These are phyloP conservation scores for Ypsolopha sequella DNA, from an alignment of 2,888 invertebrate species.

Conservation along the genomic window DNA sequence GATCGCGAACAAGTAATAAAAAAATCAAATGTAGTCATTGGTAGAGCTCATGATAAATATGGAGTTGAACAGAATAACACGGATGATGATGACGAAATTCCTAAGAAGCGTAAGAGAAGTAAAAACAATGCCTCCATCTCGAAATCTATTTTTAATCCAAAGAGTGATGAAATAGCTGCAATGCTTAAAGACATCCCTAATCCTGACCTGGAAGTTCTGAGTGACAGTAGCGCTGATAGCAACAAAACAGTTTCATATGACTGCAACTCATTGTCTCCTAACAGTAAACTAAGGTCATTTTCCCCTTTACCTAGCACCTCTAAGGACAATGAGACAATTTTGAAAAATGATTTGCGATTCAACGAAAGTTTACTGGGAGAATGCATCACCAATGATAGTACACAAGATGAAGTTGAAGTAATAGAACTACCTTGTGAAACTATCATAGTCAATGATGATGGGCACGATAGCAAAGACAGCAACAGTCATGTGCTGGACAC, in stretches of 20 bases:
- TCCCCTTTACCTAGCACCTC: slow-evolving; percentile 40
- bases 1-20: slow-evolving; percentile 15
- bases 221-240: slow-evolving; percentile 21
- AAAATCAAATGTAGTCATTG: slow-evolving; percentile 13
- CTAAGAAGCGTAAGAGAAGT: slow-evolving; percentile 13
- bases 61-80: slow-evolving; percentile 12
- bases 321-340: slow-evolving; percentile 22
- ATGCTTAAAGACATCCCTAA: slow-evolving; percentile 11
- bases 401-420: slow-evolving; percentile 15
- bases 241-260: slow-evolving; percentile 21
- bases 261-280: slow-evolving; percentile 3
- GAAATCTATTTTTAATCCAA: slow-evolving; percentile 27
- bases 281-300: slow-evolving; percentile 15
- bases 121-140: slow-evolving; percentile 12
- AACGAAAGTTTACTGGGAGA: slow-evolving; percentile 19
- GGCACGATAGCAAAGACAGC: background rate
- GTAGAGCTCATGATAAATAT: slow-evolving; percentile 19
- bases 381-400: background rate
- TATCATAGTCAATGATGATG: slow-evolving; percentile 16
- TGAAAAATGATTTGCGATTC: slow-evolving; percentile 29
- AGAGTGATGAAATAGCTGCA: slow-evolving; percentile 21
- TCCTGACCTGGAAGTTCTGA: slow-evolving; percentile 1
- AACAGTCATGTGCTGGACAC: background rate
- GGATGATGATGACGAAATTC: slow-evolving; percentile 9
- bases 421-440: slow-evolving; percentile 19